Base-by-base conservation (phyloP, 2,888 invertebrate species). In the Oscheius sp. region DNA sequence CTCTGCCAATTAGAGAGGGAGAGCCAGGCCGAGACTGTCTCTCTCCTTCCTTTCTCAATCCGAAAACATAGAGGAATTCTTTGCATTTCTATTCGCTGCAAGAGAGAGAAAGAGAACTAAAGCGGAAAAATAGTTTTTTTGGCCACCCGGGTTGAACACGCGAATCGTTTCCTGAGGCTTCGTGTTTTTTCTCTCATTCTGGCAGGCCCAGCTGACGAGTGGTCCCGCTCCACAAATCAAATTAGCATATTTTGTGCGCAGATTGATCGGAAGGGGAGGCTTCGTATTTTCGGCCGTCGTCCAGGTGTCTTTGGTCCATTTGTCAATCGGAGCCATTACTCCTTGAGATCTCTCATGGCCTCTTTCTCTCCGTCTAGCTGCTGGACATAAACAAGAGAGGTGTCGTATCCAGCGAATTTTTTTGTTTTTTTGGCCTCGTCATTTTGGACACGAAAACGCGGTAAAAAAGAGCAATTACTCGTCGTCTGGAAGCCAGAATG, bases 181-280 rank as follows among this genome's bases (percentile, higher is more conserved):
- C 48, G 20, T 48, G 12, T 25, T 25, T 48, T 48, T 8, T 20
- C 55, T 34, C 20, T 17, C 34, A 34, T 55, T 53, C 33, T 53
- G n/a, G 6, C n/a, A 12, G 48, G 8, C 52, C 27, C 52, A 52
- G 52, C 52, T 55, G 55, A 55, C 61, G 61, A 45, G 61, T 25
- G 45, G 42, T 45, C 31, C 45, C 45, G 61, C 61, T 45, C 27
- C 15, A 20, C 45, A 61, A 57, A 67, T 67, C 46, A 42, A 67
- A 57, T 67, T 67, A 55, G 48, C 58, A 58, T 57, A 67, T 58
- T 67, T 58, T 67, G 42, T 55, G 46, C 42, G 31, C 55, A 25
- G 57, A 67, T 57, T 57, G 58, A 58, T 57, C 57, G 58, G 34
- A 17, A 45, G 17, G 20, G 10, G 37, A 37, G 8, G 8, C 37